Percentiles rank a stretch among this genome's conserved stretches.
These are phyloP conservation scores for Aphodius granarius DNA, from an alignment of 2,888 invertebrate genomes.

Conservation along the genomic window DNA sequence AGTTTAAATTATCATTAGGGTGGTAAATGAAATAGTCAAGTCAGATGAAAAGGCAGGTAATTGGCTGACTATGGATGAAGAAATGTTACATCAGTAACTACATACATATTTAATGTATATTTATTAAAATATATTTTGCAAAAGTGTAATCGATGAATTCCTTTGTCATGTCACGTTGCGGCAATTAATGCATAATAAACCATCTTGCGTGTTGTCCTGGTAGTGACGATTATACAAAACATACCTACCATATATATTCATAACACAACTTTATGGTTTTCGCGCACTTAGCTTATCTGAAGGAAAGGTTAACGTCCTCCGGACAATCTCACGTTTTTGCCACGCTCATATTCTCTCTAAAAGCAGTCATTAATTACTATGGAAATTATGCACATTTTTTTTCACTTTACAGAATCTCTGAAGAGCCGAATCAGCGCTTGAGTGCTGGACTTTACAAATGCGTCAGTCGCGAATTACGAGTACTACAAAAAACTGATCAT, in stretches of 20 bases:
- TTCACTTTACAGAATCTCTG: neutral
- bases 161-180: neutral
- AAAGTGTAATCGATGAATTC: neutral
- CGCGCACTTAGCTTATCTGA: neutral
- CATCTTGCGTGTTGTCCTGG: neutral
- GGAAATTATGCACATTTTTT: neutral
- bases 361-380: conserved; percentile 9
- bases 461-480: neutral
- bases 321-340: conserved; percentile 10
- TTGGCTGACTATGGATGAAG: too few species aligned
- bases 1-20: too few species aligned
- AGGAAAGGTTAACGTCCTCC: neutral
- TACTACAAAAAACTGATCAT: neutral
- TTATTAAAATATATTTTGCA: too few species aligned
- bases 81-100: too few species aligned
- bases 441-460: neutral
- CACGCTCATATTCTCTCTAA: conserved; percentile 9
- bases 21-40: too few species aligned
- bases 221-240: neutral
- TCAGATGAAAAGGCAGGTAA: too few species aligned
- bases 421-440: neutral
- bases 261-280: neutral
- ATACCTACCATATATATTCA: neutral
- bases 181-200: neutral
- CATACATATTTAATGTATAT: too few species aligned